Evolutionary conservation across 2,888 invertebrate species (phyloP).

Genomic region (Aethes cnicana): DNA sequence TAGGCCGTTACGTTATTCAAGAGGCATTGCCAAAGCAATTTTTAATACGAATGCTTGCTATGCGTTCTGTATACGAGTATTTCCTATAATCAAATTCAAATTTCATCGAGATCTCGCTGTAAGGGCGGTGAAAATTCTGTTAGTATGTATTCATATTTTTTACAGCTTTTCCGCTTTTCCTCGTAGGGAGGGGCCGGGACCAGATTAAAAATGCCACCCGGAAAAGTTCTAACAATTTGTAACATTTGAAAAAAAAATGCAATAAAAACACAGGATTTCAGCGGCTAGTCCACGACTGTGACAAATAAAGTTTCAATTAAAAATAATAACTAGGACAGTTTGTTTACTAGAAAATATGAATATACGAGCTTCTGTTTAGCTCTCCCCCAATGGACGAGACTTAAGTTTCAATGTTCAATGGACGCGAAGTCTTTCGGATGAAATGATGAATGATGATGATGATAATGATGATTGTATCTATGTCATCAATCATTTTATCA

Average conservation of each 20-base stretch:
- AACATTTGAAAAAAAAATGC: conserved; percentile 18
- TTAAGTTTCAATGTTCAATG: no score
- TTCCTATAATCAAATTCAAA: conserved; percentile 27
- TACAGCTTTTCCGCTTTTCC: conserved; percentile 4
- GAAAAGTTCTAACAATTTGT: conserved; percentile 12
- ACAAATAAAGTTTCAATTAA: no score
- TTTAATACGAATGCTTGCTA: conserved; percentile 7
- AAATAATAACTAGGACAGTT: no score
- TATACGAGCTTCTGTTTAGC: no score
- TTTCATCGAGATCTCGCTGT: conserved; percentile 18
- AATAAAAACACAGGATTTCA: conserved; percentile 10
- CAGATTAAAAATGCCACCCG: conserved; percentile 32
- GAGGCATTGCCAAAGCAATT: conserved; percentile 1
- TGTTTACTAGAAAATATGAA: no score
- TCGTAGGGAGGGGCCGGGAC: neutral
- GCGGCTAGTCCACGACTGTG: no score
- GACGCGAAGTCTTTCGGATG: no score
- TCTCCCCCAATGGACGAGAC: no score
- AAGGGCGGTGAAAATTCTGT: conserved; percentile 9
- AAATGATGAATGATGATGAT: no score
- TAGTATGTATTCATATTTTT: conserved; percentile 15
- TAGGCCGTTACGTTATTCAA: neutral
- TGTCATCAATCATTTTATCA: no score
- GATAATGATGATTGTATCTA: no score
- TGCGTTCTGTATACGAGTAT: conserved; percentile 24